Evolutionary conservation across 1,140 invertebrate genomes (phyloP).

Genomic region (Elymnias hypermnestra): DNA sequence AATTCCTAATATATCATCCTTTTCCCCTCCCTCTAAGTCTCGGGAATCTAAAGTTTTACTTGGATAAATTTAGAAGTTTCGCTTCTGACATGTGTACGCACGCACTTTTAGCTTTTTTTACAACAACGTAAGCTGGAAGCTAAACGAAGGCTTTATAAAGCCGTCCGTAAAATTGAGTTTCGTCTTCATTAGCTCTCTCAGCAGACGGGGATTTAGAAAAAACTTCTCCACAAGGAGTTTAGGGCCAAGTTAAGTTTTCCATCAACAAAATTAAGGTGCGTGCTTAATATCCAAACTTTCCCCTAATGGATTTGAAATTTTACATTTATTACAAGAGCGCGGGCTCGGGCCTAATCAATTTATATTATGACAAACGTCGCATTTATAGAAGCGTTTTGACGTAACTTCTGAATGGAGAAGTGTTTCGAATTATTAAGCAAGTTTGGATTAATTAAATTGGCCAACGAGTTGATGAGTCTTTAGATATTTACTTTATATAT

Average conservation of each 20-base stretch:
- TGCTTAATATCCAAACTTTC: conserved; percentile 64
- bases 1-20: no score
- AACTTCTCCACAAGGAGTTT: conserved; percentile 56
- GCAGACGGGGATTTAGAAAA: conserved; percentile 37
- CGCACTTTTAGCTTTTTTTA: no score
- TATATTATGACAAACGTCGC: conserved; percentile 47
- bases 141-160: conserved; percentile 3
- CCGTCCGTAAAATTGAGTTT: conserved; percentile 32
- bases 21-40: no score
- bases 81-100: no score
- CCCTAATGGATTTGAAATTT: conserved; percentile 67
- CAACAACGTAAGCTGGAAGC: not conserved
- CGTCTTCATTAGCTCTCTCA: conserved; percentile 49
- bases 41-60: no score
- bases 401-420: conserved; percentile 24
- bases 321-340: conserved; percentile 53
- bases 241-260: conserved; percentile 55
- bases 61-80: no score
- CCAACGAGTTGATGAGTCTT: no score
- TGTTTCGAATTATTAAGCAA: conserved; percentile 39
- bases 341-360: conserved; percentile 45
- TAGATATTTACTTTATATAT: no score
- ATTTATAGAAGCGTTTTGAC: conserved; percentile 29
- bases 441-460: conserved; percentile 46
- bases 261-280: conserved; percentile 68